Conservation (phyloP, 1,140 invertebrate species). For the Limonius californicus region DNA sequence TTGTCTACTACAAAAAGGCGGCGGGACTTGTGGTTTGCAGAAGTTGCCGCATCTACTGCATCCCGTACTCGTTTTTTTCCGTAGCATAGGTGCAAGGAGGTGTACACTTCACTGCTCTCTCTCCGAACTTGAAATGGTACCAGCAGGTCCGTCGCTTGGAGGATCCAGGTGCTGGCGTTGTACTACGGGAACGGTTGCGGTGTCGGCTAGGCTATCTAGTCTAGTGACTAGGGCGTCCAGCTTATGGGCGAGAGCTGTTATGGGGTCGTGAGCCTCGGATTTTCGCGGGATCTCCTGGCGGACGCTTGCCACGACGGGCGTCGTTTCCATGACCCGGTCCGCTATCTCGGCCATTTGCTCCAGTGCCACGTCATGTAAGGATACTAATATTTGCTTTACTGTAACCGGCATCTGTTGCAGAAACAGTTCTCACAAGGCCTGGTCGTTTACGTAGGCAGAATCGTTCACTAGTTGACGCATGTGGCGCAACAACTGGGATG, state of each 20-base stretch:
- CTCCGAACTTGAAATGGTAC: slow-evolving; percentile 32
- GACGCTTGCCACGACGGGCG: background rate
- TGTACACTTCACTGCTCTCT: slow-evolving; percentile 26
- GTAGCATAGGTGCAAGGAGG: slow-evolving; percentile 28
- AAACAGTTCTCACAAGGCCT: background rate
- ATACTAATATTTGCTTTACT: background rate
- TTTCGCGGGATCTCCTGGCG: background rate
- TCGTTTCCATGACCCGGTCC: background rate
- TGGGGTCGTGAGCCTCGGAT: too few relatives aligned
- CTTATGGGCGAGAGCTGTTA: background rate
- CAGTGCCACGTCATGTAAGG: background rate
- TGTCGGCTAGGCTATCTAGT: background rate
- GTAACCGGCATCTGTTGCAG: background rate
- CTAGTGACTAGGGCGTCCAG: background rate
- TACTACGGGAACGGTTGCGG: background rate
- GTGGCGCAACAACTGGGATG: background rate
- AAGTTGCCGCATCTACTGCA: background rate
- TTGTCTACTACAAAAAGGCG: slow-evolving; percentile 25
- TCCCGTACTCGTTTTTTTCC: background rate
- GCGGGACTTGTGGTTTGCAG: background rate
- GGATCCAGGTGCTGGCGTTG: slow-evolving; percentile 19
- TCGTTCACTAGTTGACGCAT: background rate
- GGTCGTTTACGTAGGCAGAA: background rate
- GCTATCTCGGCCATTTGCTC: background rate
- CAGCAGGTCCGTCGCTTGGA: slow-evolving; percentile 26